Conservation (phyloP, 1,140 invertebrate species). For the Lamellibrachia luymesi region DNA sequence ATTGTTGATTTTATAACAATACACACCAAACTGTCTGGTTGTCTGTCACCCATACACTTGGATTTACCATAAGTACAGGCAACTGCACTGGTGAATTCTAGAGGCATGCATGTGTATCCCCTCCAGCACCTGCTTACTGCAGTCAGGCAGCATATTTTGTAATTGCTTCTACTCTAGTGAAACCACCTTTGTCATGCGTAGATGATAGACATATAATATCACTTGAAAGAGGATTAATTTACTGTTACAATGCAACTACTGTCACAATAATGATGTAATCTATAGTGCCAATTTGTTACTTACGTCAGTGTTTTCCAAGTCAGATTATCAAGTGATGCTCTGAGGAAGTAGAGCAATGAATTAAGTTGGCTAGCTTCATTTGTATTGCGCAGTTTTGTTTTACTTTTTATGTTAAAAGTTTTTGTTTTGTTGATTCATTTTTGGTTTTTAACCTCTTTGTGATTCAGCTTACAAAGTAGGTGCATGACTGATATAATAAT, state of each 20-base stretch:
- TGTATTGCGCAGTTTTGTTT: background rate
- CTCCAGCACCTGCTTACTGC: no score
- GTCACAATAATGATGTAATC: background rate
- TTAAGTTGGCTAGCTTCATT: background rate
- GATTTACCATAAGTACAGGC: no score
- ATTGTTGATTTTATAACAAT: no score
- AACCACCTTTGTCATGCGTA: background rate
- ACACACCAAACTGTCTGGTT: no score
- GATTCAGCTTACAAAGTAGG: background rate
- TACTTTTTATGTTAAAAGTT: background rate
- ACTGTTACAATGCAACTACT: background rate
- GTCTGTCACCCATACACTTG: no score
- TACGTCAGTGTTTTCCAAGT: background rate
- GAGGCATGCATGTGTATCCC: no score
- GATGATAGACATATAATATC: background rate
- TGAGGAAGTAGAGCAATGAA: background rate
- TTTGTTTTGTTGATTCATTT: background rate
- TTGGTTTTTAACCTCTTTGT: background rate
- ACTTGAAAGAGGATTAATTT: background rate
- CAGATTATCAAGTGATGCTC: background rate
- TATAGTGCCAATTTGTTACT: background rate
- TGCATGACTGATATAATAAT: no score
- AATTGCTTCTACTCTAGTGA: background rate
- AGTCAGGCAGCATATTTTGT: background rate
- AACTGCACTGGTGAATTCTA: no score